Conservation (phyloP, 2,888 invertebrate genomes). For the Erebia palarica region DNA sequence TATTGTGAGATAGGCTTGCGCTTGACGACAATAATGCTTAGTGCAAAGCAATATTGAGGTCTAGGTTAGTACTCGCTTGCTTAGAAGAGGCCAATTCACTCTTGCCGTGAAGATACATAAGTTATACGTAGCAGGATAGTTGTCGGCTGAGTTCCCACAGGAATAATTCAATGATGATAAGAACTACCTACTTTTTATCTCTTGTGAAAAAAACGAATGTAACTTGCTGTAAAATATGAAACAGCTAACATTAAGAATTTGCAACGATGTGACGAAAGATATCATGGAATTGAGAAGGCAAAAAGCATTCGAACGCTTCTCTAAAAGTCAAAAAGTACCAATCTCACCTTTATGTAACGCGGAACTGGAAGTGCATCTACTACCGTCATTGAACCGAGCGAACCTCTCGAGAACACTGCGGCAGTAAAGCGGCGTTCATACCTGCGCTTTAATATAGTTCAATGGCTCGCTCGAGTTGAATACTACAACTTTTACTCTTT, state of each 20-base stretch:
- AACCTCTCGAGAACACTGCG: constrained; percentile 39
- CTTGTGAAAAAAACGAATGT: not conserved
- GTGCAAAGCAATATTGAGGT: too few relatives aligned
- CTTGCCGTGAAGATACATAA: too few relatives aligned
- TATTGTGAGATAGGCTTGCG: too few relatives aligned
- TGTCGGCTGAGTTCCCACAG: too few relatives aligned
- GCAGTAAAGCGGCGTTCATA: constrained; percentile 28
- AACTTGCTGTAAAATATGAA: not conserved
- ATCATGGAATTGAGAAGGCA: not conserved
- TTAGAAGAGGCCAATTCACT: too few relatives aligned
- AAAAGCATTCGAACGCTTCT: not conserved
- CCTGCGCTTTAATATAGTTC: constrained; percentile 22
- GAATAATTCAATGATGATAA: too few relatives aligned
- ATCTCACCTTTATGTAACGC: constrained; percentile 33
- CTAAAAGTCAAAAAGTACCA: constrained; percentile 30
- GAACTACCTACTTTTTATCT: too few relatives aligned
- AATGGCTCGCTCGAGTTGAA: not conserved
- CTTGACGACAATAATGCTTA: too few relatives aligned
- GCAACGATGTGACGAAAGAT: not conserved
- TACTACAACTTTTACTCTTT: not conserved
- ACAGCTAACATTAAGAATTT: not conserved
- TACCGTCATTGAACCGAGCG: constrained; percentile 38
- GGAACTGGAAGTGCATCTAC: constrained; percentile 35
- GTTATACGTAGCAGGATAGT: too few relatives aligned
- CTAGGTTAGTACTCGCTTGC: too few relatives aligned